Evolutionary conservation across 2,797 vertebrate species (phyloP), one percentile per base, ranked within the genome.

Genomic region (Rhadinocentrus ornatus): DNA sequence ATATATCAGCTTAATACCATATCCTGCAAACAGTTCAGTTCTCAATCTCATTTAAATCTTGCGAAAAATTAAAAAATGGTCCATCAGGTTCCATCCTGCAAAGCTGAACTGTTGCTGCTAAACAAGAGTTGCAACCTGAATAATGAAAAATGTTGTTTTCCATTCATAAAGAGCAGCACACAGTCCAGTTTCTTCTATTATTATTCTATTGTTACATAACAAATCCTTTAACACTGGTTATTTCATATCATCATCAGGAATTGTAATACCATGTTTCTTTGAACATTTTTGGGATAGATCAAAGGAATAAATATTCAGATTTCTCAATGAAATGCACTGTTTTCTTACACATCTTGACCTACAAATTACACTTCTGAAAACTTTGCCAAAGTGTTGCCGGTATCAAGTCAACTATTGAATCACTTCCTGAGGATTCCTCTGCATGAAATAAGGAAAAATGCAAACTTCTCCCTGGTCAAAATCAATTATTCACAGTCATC

Each of bases 401-500:
- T 66, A 83, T 87, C 41, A 66, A 75, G 68, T 78, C 44, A 58
- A 74, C 80, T 87, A 85, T 87, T 91, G 86, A 91, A 88, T 90
- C 87, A 89, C 76, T 67, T 89, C 77, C 73, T 80, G 62, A 5
- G 75, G 66, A 71, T 65, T 80, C 46, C 65, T 78, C 80, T 73
- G 71, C 77, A 83, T 87, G 80, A 90, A 91, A 89, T 84, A 60
- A 69, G n/a, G 46, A n/a, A 31, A 55, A 57, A 78, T 72, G 67
- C 77, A 78, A 87, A 86, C 59, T 34, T 90, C 73, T 84, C 75
- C 66, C 74, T 85, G 83, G 81, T 85, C 82, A 57, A 88, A 94
- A 92, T 91, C 84, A 88, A 88, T 93, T 91, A 93, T 92, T 89
- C 86, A 89, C 77, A 87, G 84, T 84, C 64, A 66, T 81, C 88